phyloP scores from a whole-genome alignment of 1,140 invertebrate species.

The Leucophenga varia region DNA sequence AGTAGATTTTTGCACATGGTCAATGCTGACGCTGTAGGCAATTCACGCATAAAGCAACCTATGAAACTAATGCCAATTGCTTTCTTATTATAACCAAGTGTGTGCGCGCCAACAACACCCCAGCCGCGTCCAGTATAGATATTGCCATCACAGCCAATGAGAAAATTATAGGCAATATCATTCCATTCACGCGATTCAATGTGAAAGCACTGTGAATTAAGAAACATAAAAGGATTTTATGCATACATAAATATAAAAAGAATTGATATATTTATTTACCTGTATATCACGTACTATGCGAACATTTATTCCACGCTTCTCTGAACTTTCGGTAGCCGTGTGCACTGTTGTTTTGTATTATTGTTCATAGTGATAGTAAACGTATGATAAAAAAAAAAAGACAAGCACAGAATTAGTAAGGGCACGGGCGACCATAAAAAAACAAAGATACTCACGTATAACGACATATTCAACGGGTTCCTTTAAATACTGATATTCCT shows the following conservation, averaged over 20 bases:
- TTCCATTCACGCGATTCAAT: slow-evolving; percentile 59
- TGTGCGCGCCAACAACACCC: slow-evolving; percentile 67
- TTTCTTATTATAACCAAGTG: slow-evolving; percentile 64
- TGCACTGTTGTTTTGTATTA: slow-evolving; percentile 45
- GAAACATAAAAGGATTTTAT: background rate
- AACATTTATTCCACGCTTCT: slow-evolving; percentile 55
- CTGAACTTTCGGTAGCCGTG: slow-evolving; percentile 57
- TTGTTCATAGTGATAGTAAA: background rate
- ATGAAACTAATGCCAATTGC: slow-evolving; percentile 68
- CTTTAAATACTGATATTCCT: slow-evolving; percentile 26
- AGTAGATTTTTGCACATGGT: slow-evolving; percentile 52
- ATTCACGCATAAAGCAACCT: slow-evolving; percentile 60
- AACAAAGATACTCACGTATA: slow-evolving; percentile 49
- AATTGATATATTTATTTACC: slow-evolving; percentile 19
- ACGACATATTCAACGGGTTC: slow-evolving; percentile 51
- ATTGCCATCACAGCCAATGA: slow-evolving; percentile 68
- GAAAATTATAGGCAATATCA: slow-evolving; percentile 67
- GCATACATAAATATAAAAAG: background rate
- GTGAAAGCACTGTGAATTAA: slow-evolving; percentile 60
- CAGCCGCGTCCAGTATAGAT: slow-evolving; percentile 69
- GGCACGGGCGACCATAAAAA: too few relatives aligned
- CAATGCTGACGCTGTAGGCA: slow-evolving; percentile 46
- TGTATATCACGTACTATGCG: slow-evolving; percentile 56
- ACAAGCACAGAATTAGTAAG: too few relatives aligned
- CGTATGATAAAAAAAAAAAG: background rate